A percentile compares a stretch with the other conserved stretches of the same genome.
phyloP scores from a whole-genome alignment of 2,888 invertebrate genomes.

The Luperina nickerlii region DNA sequence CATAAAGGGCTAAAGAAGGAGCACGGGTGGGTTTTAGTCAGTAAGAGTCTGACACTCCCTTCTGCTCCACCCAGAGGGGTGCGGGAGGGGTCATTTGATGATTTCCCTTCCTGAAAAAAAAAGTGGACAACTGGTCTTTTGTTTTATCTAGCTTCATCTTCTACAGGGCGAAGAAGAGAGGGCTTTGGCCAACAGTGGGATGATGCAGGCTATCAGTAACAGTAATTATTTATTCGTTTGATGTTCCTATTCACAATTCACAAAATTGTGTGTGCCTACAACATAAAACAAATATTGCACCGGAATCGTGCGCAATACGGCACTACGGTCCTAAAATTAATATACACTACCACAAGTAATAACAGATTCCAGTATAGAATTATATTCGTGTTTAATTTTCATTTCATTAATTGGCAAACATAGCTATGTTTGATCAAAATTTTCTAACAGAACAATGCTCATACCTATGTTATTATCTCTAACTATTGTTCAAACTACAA shows the following conservation, averaged over 20 bases:
- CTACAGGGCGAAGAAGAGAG: no score
- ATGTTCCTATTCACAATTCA: background rate
- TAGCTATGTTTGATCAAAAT: background rate
- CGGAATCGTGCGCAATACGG: background rate
- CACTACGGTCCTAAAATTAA: constrained; percentile 2
- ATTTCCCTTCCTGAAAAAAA: no score
- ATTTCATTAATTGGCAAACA: constrained; percentile 16
- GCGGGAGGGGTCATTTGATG: no score
- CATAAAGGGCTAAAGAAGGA: no score
- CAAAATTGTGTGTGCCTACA: background rate
- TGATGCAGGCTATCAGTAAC: no score
- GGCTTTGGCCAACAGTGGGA: no score
- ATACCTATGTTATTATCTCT: background rate
- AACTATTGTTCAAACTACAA: constrained; percentile 9
- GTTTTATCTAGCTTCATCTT: no score
- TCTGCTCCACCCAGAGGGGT: no score
- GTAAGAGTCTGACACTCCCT: no score
- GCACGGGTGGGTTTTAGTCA: no score
- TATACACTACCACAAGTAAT: constrained; percentile 1
- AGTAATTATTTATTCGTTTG: constrained; percentile 7
- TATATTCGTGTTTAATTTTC: constrained; percentile 26
- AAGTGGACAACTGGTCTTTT: no score
- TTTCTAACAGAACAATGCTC: background rate
- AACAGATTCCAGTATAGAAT: constrained; percentile 2
- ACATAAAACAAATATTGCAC: constrained; percentile 2